Evolutionary conservation across 2,797 vertebrate species (phyloP).

Genomic region (Mus spretus): DNA sequence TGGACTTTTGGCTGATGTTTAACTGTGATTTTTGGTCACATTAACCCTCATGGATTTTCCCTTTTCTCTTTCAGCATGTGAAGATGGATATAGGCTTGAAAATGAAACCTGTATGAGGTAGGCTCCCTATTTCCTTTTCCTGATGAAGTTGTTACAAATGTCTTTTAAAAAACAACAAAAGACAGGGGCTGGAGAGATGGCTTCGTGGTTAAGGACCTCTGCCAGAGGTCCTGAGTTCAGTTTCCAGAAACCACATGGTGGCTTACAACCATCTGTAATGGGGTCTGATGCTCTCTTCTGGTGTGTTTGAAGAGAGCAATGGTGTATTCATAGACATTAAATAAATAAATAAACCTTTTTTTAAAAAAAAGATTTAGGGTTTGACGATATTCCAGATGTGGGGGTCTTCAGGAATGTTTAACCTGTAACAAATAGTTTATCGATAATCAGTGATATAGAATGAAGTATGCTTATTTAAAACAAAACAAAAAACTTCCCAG

Average conservation of each 20-base stretch:
- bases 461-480: background rate
- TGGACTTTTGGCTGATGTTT: background rate
- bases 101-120: constrained; percentile 96
- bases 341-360: background rate
- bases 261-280: background rate
- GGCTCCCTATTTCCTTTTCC: constrained; percentile 63
- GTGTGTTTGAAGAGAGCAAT: background rate
- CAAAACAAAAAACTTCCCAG: background rate
- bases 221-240: background rate
- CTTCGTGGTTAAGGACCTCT: background rate
- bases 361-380: background rate
- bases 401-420: background rate
- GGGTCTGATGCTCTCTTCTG: background rate
- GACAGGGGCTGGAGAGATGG: background rate
- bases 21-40: background rate
- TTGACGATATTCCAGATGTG: background rate
- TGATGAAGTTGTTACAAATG: background rate
- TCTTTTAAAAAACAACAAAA: too few relatives aligned
- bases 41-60: constrained; percentile 73
- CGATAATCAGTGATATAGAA: background rate
- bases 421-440: background rate
- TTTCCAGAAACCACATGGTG: background rate
- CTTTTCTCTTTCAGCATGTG: constrained; percentile 92
- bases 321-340: background rate
- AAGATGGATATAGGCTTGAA: constrained; percentile 95